phyloP scores from a whole-genome alignment of 2,113 vertebrate genomes.

The Cromileptes altivelis region DNA sequence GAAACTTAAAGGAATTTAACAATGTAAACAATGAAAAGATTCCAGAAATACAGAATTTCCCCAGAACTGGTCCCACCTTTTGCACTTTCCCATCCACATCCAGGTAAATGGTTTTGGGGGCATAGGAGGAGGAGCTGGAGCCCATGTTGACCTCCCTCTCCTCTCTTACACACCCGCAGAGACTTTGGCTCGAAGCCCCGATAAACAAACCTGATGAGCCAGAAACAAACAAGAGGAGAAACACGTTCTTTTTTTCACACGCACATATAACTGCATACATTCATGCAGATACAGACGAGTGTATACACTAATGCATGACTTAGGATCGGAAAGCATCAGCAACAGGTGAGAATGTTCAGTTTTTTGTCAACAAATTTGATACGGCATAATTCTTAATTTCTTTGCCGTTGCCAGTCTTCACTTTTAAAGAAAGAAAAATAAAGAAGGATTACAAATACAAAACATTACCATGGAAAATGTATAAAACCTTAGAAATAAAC shows the following conservation, averaged over 20 bases:
- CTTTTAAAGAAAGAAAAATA: background rate
- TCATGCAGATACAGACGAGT: background rate
- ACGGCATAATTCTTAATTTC: background rate
- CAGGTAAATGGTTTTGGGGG: conserved; percentile 83
- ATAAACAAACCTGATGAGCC: background rate
- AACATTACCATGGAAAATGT: background rate
- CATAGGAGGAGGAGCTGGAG: conserved; percentile 84
- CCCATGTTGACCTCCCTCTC: conserved; percentile 81
- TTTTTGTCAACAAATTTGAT: background rate
- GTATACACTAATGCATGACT: background rate
- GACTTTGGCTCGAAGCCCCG: conserved; percentile 4
- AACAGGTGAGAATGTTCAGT: background rate
- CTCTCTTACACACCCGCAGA: conserved; percentile 41
- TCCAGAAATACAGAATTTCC: background rate
- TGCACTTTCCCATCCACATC: conserved; percentile 85
- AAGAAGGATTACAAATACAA: background rate
- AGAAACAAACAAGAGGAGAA: background rate
- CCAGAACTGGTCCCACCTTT: conserved; percentile 72
- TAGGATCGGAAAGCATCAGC: background rate
- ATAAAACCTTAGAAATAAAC: background rate
- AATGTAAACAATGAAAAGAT: background rate
- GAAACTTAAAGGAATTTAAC: background rate
- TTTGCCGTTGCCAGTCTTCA: background rate
- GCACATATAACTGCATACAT: background rate
- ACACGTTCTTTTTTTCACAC: background rate